Evolutionary conservation across 2,888 invertebrate species (phyloP).

Genomic region (Cecidostiba fungosa): DNA sequence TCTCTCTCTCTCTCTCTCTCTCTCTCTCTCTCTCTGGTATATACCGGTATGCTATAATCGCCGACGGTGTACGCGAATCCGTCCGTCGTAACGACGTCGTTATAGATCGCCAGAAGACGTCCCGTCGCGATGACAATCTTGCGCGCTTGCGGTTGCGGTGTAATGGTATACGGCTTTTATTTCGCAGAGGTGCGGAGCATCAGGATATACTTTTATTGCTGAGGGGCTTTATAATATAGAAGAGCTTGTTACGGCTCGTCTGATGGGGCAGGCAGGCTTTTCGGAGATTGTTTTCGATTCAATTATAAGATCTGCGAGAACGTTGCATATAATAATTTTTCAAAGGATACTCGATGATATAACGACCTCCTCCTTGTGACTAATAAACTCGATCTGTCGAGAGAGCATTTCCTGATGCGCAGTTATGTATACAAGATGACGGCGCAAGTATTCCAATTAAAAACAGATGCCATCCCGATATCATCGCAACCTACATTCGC

Average conservation of each 20-base stretch:
- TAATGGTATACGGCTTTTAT: conserved; percentile 5
- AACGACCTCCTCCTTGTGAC: not conserved
- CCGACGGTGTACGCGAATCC: conserved; percentile 18
- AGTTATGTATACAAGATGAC: not conserved
- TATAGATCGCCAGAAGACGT: conserved; percentile 69
- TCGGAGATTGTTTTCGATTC: not conserved
- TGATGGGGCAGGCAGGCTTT: not conserved
- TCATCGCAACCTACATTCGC: not conserved
- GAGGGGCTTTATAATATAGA: not conserved
- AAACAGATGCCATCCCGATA: not conserved
- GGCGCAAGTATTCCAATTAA: conserved; percentile 3
- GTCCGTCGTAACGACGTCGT: conserved; percentile 77
- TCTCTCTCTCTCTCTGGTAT: conserved; percentile 61
- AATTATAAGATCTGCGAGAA: not conserved
- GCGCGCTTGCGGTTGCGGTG: conserved; percentile 47
- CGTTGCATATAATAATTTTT: not conserved
- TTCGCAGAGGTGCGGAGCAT: not conserved
- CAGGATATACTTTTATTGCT: not conserved
- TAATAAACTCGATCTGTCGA: not conserved
- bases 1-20: conserved; percentile 66
- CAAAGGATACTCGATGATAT: too few relatives aligned
- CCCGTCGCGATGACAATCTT: conserved; percentile 66
- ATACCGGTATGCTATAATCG: conserved; percentile 76
- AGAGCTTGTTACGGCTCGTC: not conserved
- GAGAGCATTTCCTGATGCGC: not conserved